Evolutionary conservation across 1,140 invertebrate species (phyloP), one percentile per base, ranked within the genome.

Genomic region (Heliconius melpomene): DNA sequence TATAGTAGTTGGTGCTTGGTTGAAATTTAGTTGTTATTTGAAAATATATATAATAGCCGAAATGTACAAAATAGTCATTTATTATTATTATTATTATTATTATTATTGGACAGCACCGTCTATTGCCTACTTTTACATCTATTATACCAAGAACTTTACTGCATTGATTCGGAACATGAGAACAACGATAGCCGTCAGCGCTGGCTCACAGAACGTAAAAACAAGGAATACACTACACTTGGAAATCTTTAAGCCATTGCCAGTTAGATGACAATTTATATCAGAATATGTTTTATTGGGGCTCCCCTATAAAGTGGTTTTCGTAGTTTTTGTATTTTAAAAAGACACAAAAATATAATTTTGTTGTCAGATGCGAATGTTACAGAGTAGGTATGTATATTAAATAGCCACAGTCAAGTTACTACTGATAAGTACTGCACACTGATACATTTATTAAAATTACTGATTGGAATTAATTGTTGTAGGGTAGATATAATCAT

Each of bases 121-220:
- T 52, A 57, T 72, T 76, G 18, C 74, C 75, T 77, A 80, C 40
- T 77, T 40, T 77, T 74, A 38, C 9, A 18, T 36, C 46, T 77
- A 70, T 57, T 75, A 78, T 66, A 72, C 50, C 77, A 60, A 79
- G 54, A 77, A 75, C 50, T 75, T 54, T 54, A 74, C 84, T 80
- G 82, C 82, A 80, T 60, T 85, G 84, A 85, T 85, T 85, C 84
- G 84, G 79, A 85, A 83, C 79, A 76, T 36, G 77, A 74, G 72
- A 80, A 80, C 75, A 84, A 79, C 46, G 78, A 78, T 79, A 80
- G 78, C 54, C 73, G 60, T n/a, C 54, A 29, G 60, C 60, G 60
- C 11, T 66, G 60, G 26, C 60, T 23, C 54, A 60, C 54, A n/a
- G 13, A 26, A 66, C 23, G 60, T 26, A 16, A 29, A 75, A 36